These are phyloP conservation scores for Lepidurus packardi DNA, from an alignment of 1,140 invertebrate species.

Conservation along the genomic window DNA sequence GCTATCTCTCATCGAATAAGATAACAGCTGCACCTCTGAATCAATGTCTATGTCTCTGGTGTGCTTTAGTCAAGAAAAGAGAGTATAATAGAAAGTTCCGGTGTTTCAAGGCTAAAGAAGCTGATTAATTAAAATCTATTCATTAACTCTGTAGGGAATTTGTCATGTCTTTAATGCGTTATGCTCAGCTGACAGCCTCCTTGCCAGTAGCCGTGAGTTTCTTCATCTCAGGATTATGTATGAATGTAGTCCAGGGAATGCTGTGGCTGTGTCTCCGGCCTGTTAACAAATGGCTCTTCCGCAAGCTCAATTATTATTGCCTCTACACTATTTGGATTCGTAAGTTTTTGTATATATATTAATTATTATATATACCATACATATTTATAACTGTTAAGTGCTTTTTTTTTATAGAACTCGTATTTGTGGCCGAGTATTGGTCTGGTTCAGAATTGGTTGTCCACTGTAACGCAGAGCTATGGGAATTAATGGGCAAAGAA, in stretches of 20 bases:
- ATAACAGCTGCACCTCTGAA: background rate
- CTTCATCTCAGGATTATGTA: conserved; percentile 77
- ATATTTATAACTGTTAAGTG: conserved; percentile 35
- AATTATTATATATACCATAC: conserved; percentile 30
- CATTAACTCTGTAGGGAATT: background rate
- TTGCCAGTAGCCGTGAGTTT: conserved; percentile 69
- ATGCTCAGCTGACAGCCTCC: background rate
- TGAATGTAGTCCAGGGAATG: conserved; percentile 73
- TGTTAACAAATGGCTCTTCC: conserved; percentile 67
- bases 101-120: background rate
- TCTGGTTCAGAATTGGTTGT: conserved; percentile 64
- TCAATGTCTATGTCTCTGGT: background rate
- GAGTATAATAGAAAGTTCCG: background rate
- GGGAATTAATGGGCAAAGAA: conserved; percentile 76
- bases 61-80: background rate
- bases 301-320: conserved; percentile 86
- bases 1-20: background rate
- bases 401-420: conserved; percentile 65
- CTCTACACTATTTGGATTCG: conserved; percentile 82
- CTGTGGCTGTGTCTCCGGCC: conserved; percentile 68
- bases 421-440: conserved; percentile 92
- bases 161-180: background rate
- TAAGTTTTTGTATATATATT: conserved; percentile 56
- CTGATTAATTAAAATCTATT: background rate
- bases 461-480: conserved; percentile 69